Evolutionary conservation across 2,888 invertebrate genomes (phyloP).

Genomic region (Drosophila atripex): DNA sequence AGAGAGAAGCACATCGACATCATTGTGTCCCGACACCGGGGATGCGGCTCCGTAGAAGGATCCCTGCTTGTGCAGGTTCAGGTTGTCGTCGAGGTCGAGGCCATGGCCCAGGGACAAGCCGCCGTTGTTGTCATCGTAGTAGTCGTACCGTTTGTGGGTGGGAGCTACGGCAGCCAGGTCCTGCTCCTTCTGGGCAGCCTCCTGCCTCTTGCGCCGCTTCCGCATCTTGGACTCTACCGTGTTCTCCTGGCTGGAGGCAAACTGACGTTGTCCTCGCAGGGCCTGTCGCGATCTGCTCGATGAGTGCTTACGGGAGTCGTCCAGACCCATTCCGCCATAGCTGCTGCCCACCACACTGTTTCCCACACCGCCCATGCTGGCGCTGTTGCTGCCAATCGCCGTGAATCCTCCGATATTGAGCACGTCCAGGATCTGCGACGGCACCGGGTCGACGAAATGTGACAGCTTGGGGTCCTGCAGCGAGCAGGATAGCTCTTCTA

Average conservation of each 20-base stretch:
- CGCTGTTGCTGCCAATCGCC: slow-evolving; percentile 69
- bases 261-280: slow-evolving; percentile 73
- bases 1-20: slow-evolving; percentile 58
- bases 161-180: slow-evolving; percentile 56
- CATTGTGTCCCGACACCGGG: slow-evolving; percentile 51
- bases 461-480: slow-evolving; percentile 84
- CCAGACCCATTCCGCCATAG: slow-evolving; percentile 61
- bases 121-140: slow-evolving; percentile 61
- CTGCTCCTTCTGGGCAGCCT: slow-evolving; percentile 31
- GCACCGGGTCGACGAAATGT: slow-evolving; percentile 79
- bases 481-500: slow-evolving; percentile 90
- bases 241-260: slow-evolving; percentile 56
- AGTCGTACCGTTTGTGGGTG: slow-evolving; percentile 70
- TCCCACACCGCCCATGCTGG: slow-evolving; percentile 66
- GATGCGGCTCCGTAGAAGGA: slow-evolving; percentile 58
- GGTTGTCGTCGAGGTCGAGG: slow-evolving; percentile 75
- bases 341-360: slow-evolving; percentile 61
- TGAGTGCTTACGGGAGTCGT: slow-evolving; percentile 58
- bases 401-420: slow-evolving; percentile 76
- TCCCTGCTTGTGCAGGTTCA: slow-evolving; percentile 74
- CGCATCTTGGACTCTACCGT: slow-evolving; percentile 63
- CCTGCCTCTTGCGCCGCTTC: slow-evolving; percentile 56
- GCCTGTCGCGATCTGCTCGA: slow-evolving; percentile 67
- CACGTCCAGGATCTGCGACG: slow-evolving; percentile 74
- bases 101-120: slow-evolving; percentile 55